These are phyloP conservation scores for Mesocricetus auratus DNA, from an alignment of 2,113 vertebrate species.

Conservation along the genomic window DNA sequence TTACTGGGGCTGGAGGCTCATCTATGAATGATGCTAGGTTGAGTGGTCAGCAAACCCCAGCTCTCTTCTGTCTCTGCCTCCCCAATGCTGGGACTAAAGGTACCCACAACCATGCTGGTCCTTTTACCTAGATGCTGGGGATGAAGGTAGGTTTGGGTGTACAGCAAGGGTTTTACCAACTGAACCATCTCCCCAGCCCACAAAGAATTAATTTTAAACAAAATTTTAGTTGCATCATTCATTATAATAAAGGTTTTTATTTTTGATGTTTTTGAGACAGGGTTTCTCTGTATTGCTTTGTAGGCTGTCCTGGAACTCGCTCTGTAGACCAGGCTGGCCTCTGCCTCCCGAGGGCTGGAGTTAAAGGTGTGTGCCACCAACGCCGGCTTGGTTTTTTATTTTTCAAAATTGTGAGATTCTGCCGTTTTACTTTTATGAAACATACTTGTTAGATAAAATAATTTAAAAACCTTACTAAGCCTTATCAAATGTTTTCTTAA, in stretches of 20 bases:
- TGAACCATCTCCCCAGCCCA: neutral
- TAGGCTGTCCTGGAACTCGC: too few species aligned
- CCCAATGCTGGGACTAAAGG: too few species aligned
- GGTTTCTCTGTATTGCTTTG: too few species aligned
- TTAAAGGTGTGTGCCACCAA: too few species aligned
- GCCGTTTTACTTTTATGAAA: slow-evolving; percentile 23
- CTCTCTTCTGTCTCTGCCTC: neutral
- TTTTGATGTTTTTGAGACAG: too few species aligned
- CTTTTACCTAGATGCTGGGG: neutral
- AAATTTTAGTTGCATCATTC: neutral
- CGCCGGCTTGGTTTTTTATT: too few species aligned
- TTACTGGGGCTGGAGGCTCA: neutral
- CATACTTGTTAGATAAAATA: neutral
- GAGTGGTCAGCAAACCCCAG: neutral
- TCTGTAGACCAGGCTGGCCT: too few species aligned
- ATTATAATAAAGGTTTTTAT: slow-evolving; percentile 25
- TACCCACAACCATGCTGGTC: neutral
- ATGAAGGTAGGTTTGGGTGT: neutral
- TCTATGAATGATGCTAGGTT: neutral
- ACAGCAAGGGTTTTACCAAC: neutral
- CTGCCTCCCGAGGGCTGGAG: too few species aligned
- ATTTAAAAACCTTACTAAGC: neutral
- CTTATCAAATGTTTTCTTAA: neutral
- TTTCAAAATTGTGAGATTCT: slow-evolving; percentile 20
- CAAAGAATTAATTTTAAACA: neutral